Evolutionary conservation across 2,113 vertebrate genomes (phyloP).

Genomic region (Corapipo altera): DNA sequence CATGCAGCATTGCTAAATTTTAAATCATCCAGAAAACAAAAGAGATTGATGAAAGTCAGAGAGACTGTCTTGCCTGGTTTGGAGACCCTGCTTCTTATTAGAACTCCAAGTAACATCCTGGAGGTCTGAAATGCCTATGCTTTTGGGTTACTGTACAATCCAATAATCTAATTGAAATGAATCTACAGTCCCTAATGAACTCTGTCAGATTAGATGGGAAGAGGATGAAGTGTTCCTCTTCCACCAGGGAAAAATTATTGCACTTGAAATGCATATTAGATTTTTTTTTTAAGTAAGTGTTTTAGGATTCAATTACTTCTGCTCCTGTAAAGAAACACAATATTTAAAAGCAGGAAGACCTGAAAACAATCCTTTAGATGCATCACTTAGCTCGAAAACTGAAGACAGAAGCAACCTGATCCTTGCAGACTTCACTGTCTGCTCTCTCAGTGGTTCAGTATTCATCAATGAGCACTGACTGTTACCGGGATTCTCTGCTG

Average conservation of each 20-base stretch:
- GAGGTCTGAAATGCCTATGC: background rate
- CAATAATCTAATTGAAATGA: conserved; percentile 20
- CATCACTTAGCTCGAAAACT: conserved; percentile 22
- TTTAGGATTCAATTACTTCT: conserved; percentile 48
- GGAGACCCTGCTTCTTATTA: background rate
- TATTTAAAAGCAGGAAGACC: conserved; percentile 29
- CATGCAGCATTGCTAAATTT: background rate
- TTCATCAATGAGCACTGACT: background rate
- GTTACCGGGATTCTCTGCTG: background rate
- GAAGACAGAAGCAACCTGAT: conserved; percentile 18
- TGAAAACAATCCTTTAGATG: background rate
- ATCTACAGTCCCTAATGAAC: conserved; percentile 46
- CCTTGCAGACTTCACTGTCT: background rate
- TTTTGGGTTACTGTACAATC: background rate
- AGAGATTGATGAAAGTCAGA: background rate
- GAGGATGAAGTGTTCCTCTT: conserved; percentile 28
- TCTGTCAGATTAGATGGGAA: conserved; percentile 30
- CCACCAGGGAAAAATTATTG: conserved; percentile 50
- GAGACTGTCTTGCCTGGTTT: background rate
- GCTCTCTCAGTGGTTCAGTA: background rate
- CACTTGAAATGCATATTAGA: background rate
- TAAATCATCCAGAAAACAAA: background rate
- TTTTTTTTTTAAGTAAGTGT: conserved; percentile 21
- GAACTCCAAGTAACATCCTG: background rate
- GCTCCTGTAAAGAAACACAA: background rate